Conservation (phyloP, 2,888 invertebrate genomes). For the Pterostichus madidus region DNA sequence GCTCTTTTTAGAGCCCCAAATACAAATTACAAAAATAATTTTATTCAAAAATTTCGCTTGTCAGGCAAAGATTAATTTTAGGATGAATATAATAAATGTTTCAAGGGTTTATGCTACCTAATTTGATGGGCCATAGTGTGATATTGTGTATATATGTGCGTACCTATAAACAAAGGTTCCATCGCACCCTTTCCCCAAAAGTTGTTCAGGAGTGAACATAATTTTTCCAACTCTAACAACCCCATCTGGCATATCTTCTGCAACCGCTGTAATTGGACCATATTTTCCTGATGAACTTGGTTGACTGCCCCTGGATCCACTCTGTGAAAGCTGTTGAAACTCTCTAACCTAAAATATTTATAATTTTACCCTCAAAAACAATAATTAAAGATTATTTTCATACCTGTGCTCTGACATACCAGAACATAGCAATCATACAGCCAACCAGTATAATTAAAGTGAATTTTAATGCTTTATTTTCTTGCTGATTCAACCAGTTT, state of each 20-base stretch:
- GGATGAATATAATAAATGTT: too few species aligned
- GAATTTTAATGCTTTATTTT: conserved; percentile 86
- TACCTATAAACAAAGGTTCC: conserved; percentile 98
- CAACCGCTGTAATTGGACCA: conserved; percentile 79
- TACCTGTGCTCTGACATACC: conserved; percentile 87
- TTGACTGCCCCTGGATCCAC: conserved; percentile 79
- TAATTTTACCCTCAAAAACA: conserved; percentile 67
- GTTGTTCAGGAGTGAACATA: conserved; percentile 88
- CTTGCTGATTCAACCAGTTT: conserved; percentile 86
- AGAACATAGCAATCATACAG: conserved; percentile 85
- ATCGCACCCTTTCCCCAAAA: conserved; percentile 98
- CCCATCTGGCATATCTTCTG: conserved; percentile 83
- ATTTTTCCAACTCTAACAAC: conserved; percentile 92
- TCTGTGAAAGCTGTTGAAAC: conserved; percentile 84
- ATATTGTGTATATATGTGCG: too few species aligned
- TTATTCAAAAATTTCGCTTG: too few species aligned
- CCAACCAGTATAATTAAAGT: conserved; percentile 84
- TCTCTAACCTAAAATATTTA: conserved; percentile 79
- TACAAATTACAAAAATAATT: too few species aligned
- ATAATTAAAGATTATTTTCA: conserved; percentile 72
- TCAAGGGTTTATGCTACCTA: too few species aligned
- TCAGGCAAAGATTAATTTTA: too few species aligned
- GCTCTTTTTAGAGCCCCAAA: too few species aligned
- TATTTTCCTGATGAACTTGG: conserved; percentile 72
- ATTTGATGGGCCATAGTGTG: too few species aligned